These are phyloP conservation scores for Zaprionus gabonicus DNA, from an alignment of 1,140 invertebrate species.

Conservation along the genomic window DNA sequence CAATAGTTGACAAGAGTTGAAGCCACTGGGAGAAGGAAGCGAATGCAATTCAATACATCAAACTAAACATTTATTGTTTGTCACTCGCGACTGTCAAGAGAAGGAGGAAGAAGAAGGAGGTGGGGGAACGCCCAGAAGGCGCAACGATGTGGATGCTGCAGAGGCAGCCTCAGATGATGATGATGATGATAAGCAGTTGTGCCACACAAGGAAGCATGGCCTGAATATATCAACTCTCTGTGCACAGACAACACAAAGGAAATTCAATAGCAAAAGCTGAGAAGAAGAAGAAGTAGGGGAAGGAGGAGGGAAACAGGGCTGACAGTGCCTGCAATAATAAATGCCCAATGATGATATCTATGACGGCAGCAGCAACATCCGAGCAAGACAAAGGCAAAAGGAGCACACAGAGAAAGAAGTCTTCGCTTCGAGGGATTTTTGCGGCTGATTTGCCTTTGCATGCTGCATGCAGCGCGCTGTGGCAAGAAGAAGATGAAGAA, in stretches of 20 bases:
- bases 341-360: conserved; percentile 79
- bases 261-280: conserved; percentile 61
- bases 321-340: conserved; percentile 66
- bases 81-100: conserved; percentile 51
- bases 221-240: conserved; percentile 58
- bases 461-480: background rate
- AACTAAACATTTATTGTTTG: conserved; percentile 67
- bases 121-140: conserved; percentile 20
- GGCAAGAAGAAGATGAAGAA: background rate
- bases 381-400: conserved; percentile 58
- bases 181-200: conserved; percentile 35
- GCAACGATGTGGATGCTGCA: conserved; percentile 38
- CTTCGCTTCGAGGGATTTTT: conserved; percentile 31
- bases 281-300: background rate
- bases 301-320: conserved; percentile 1
- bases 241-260: conserved; percentile 54
- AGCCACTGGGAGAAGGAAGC: conserved; percentile 4
- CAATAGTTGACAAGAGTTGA: conserved; percentile 4
- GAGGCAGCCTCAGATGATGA: conserved; percentile 19
- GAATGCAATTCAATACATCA: conserved; percentile 65
- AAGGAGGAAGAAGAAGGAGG: background rate
- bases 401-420: conserved; percentile 59
- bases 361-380: conserved; percentile 41
- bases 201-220: conserved; percentile 28
- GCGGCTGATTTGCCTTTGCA: conserved; percentile 29